A percentile compares a stretch with the other conserved stretches of the same genome.
phyloP scores from a whole-genome alignment of 2,797 vertebrate genomes.

The Microctenopoma lineatum region DNA sequence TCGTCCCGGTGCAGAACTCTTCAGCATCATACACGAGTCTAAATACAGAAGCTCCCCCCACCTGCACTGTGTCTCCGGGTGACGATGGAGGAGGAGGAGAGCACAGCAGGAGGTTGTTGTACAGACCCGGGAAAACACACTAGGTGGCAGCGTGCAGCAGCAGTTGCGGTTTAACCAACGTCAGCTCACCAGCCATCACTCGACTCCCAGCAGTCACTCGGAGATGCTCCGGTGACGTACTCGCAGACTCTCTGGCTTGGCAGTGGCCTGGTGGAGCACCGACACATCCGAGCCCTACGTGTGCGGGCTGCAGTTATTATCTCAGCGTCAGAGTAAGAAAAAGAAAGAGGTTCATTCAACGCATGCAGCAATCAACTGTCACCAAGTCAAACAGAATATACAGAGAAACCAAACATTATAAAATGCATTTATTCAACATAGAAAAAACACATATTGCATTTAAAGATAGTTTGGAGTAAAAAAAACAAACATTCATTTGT shows the following conservation, averaged over 20 bases:
- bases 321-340: too few relatives aligned
- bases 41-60: too few relatives aligned
- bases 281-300: slow-evolving; percentile 19
- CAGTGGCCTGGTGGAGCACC: not conserved
- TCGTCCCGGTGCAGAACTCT: too few relatives aligned
- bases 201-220: slow-evolving; percentile 47
- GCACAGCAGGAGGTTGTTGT: slow-evolving; percentile 50
- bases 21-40: too few relatives aligned
- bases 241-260: slow-evolving; percentile 2
- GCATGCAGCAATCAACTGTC: too few relatives aligned
- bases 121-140: slow-evolving; percentile 30
- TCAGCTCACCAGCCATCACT: slow-evolving; percentile 34
- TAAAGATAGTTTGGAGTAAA: not conserved
- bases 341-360: too few relatives aligned
- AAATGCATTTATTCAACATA: slow-evolving; percentile 51
- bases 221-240: slow-evolving; percentile 34
- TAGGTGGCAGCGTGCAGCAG: slow-evolving; percentile 43
- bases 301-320: not conserved
- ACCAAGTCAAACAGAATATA: too few relatives aligned
- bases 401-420: not conserved
- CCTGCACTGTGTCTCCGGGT: too few relatives aligned
- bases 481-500: slow-evolving; percentile 26
- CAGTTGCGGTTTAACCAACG: not conserved
- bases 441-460: slow-evolving; percentile 66
- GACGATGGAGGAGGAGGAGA: slow-evolving; percentile 10